Base-by-base conservation (phyloP, 2,888 invertebrate species). In the Cosmia trapezina region DNA sequence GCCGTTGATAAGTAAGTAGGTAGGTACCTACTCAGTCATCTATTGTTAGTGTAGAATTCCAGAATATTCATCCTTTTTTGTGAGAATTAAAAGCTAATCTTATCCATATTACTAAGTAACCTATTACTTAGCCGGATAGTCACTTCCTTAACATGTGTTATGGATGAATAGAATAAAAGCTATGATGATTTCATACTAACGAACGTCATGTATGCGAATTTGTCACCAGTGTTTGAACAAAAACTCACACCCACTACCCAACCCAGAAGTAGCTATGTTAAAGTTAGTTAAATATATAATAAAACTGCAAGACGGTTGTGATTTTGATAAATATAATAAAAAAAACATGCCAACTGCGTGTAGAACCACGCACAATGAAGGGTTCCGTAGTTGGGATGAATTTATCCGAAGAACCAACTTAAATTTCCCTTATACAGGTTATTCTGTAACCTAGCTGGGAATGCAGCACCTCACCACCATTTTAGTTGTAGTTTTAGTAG, bases 211-310 rank as follows among this genome's bases (percentile, higher is more conserved):
- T 53, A 54, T 60, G 67, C 64, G 63, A 76, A 71, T 70, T 80
- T 82, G 86, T 86, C 86, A 81, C 83, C 71, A 73, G 66, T 69
- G 75, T 83, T 83, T 85, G 70, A 71, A 73, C 70, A 70, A 67
- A 65, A 66, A 22, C 53, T 62, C 51, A 45, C 63, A 68, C 59
- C 62, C 41, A 53, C 49, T 12, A 37, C 47, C 41, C 57, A 66
- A 60, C 53, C 60, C 22, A 53, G 51, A 41, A 43, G 12, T 51
- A 14, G 9, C 45, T 37, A 22, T 73, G 6, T 41, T 47, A 11
- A 59, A 73, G 43, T 65, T 19, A 49, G 12, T 22, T 19, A 73
- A 37, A n/a, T n/a, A n/a, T n/a, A n/a, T n/a, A n/a, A n/a, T n/a
- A n/a, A n/a, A n/a, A 22, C 4, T 19, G 8, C 12, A 43, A 22